These are phyloP conservation scores for Procambarus virginalis DNA, from an alignment of 1,140 invertebrate species.

Conservation along the genomic window DNA sequence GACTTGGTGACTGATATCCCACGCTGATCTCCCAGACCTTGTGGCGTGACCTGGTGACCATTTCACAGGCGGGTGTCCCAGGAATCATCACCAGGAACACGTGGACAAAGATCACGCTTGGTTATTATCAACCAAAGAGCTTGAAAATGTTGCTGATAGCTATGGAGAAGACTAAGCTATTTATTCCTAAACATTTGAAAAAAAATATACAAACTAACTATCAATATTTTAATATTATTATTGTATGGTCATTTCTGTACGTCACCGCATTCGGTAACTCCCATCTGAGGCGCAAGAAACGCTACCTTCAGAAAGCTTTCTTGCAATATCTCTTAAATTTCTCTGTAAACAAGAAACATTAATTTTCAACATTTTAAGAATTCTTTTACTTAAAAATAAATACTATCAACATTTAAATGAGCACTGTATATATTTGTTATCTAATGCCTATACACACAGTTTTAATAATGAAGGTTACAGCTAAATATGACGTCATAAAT, in stretches of 20 bases:
- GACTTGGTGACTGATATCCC: too few relatives aligned
- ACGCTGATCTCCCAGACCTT: background rate
- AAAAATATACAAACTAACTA: background rate
- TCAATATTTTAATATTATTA: background rate
- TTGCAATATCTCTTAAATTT: background rate
- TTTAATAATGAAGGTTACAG: background rate
- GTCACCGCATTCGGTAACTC: background rate
- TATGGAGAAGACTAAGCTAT: background rate
- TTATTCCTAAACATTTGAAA: background rate
- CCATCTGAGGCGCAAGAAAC: background rate
- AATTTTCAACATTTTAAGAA: background rate
- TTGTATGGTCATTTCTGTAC: background rate
- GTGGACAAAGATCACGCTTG: background rate
- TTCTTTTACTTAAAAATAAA: background rate
- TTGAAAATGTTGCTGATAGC: background rate
- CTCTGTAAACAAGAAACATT: background rate
- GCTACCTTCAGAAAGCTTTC: background rate
- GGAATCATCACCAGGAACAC: too few relatives aligned
- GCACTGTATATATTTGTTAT: background rate
- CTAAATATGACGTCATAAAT: background rate
- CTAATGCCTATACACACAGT: background rate
- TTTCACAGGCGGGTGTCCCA: too few relatives aligned
- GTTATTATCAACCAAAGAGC: background rate
- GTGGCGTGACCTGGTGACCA: too few relatives aligned
- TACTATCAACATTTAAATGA: background rate